phyloP scores from a whole-genome alignment of 2,888 invertebrate genomes.

The Cosmorhoe ocellata region DNA sequence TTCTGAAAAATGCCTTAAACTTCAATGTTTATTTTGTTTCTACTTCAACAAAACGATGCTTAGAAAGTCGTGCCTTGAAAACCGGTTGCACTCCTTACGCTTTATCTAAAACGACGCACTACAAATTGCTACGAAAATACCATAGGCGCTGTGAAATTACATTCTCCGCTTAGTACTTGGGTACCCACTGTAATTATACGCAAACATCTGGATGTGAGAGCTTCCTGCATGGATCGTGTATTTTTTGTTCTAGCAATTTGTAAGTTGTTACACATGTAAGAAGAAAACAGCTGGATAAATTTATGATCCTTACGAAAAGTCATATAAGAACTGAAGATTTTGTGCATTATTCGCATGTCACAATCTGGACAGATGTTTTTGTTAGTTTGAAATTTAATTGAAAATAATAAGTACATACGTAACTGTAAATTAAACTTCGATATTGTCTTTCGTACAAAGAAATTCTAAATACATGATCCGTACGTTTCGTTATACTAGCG shows the following conservation, averaged over 20 bases:
- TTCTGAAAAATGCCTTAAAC: too few species aligned
- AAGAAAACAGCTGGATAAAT: conserved; percentile 2
- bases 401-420: too few species aligned
- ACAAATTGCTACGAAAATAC: conserved; percentile 25
- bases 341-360: too few species aligned
- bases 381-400: too few species aligned
- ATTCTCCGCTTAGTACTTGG: conserved; percentile 7
- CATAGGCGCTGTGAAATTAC: conserved; percentile 20
- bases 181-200: conserved; percentile 24
- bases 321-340: too few species aligned
- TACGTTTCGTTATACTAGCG: too few species aligned
- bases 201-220: conserved; percentile 28
- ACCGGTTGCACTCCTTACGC: conserved; percentile 1
- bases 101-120: conserved; percentile 10
- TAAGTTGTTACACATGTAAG: neutral
- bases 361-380: too few species aligned
- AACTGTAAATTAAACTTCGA: too few species aligned
- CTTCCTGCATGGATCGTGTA: conserved; percentile 23
- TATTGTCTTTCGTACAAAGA: too few species aligned
- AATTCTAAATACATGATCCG: too few species aligned
- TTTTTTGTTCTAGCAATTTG: conserved; percentile 31
- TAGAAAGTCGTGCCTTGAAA: neutral
- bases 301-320: neutral
- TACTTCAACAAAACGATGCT: too few species aligned
- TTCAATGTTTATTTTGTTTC: too few species aligned